Percentiles rank a stretch among this genome's conserved stretches.
Evolutionary conservation across 2,113 vertebrate species (phyloP).

Genomic region (Carollia perspicillata): DNA sequence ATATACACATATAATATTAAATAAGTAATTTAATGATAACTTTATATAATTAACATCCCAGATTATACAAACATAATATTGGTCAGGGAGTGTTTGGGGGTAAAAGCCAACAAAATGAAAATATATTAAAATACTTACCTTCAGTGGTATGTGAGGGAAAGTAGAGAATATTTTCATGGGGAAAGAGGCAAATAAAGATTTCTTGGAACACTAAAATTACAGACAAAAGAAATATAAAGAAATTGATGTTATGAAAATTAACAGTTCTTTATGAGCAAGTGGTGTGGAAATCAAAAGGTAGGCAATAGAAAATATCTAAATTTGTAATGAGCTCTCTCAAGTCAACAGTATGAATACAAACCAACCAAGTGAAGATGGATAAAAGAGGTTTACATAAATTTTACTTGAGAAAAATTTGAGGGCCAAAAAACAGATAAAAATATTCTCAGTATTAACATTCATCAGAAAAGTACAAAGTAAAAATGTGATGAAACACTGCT

Average conservation of each 20-base stretch:
- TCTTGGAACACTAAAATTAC: background rate
- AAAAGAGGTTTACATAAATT: background rate
- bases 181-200: background rate
- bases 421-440: background rate
- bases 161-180: background rate
- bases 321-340: background rate
- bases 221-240: background rate
- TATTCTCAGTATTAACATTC: background rate
- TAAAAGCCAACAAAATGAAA: background rate
- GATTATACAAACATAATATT: background rate
- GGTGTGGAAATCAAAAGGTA: background rate
- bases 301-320: background rate
- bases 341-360: background rate
- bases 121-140: background rate
- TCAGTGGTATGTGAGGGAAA: background rate
- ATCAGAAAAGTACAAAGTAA: background rate
- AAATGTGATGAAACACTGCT: background rate
- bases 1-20: background rate
- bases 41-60: background rate
- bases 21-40: background rate
- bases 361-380: background rate
- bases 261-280: background rate
- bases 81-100: background rate
- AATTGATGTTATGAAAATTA: background rate
- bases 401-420: background rate